These are phyloP conservation scores for Anastatus disparis DNA, from an alignment of 1,140 invertebrate species.

Conservation along the genomic window DNA sequence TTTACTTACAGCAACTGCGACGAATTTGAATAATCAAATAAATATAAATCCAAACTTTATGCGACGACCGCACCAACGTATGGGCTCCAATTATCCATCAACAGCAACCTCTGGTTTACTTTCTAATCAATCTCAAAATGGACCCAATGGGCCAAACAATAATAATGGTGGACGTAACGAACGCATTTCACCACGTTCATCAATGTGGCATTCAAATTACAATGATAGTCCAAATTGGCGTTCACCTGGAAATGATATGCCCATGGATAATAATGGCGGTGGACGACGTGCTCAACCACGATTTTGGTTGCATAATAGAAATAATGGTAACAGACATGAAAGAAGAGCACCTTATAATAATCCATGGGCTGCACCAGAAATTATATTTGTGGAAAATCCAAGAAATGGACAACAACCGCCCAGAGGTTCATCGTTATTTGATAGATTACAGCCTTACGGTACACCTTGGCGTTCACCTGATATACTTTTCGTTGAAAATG, in stretches of 20 bases:
- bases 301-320: constrained; percentile 16
- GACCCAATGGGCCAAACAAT: neutral
- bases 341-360: constrained; percentile 22
- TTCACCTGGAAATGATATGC: neutral
- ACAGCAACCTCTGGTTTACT: constrained; percentile 35
- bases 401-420: neutral
- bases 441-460: constrained; percentile 31
- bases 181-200: constrained; percentile 26
- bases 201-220: constrained; percentile 40
- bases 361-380: constrained; percentile 32
- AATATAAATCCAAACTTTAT: constrained; percentile 22
- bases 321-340: neutral
- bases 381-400: constrained; percentile 28
- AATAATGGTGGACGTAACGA: constrained; percentile 14
- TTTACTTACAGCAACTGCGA: constrained; percentile 7
- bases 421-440: constrained; percentile 11
- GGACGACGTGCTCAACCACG: constrained; percentile 5
- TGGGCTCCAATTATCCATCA: constrained; percentile 15
- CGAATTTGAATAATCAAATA: constrained; percentile 27
- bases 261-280: neutral
- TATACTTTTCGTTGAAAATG: constrained; percentile 33
- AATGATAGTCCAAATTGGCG: constrained; percentile 15
- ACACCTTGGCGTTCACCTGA: constrained; percentile 35
- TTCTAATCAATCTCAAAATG: constrained; percentile 26
- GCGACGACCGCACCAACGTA: constrained; percentile 29